Percentiles rank a stretch among this genome's conserved stretches.
These are phyloP conservation scores for Argyresthia goedartella DNA, from an alignment of 2,888 invertebrate species.

Conservation along the genomic window DNA sequence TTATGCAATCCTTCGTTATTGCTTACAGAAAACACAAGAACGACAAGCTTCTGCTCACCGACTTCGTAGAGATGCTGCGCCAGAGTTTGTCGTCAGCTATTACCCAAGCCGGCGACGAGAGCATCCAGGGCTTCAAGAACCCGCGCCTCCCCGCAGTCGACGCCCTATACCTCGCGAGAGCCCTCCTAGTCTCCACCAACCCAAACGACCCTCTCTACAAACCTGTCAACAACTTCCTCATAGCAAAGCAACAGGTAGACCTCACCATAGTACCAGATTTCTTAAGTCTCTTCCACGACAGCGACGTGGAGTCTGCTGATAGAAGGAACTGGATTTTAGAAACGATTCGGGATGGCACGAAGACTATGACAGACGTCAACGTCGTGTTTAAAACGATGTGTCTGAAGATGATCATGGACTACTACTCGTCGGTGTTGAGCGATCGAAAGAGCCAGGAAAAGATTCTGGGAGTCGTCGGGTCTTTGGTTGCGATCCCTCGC, in stretches of 20 bases:
- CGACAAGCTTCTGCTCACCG: conserved; percentile 75
- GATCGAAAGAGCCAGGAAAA: conserved; percentile 73
- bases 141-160: conserved; percentile 71
- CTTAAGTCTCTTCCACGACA: conserved; percentile 85
- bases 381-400: conserved; percentile 80
- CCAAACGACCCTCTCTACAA: conserved; percentile 83
- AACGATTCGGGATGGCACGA: conserved; percentile 81
- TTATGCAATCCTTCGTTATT: not conserved
- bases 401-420: conserved; percentile 82
- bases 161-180: conserved; percentile 78
- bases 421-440: conserved; percentile 74
- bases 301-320: conserved; percentile 75
- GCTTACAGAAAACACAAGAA: conserved; percentile 53
- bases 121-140: conserved; percentile 27
- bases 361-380: conserved; percentile 80
- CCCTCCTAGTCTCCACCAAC: conserved; percentile 78
- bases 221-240: conserved; percentile 82
- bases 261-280: conserved; percentile 89
- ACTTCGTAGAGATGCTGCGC: conserved; percentile 76
- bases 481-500: conserved; percentile 74
- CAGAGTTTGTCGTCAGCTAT: conserved; percentile 67
- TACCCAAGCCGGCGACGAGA: conserved; percentile 16
- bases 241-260: conserved; percentile 83
- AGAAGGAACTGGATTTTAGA: conserved; percentile 85
- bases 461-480: conserved; percentile 75